Evolutionary conservation across 2,797 vertebrate species (phyloP).

Genomic region (Xenops minutus): DNA sequence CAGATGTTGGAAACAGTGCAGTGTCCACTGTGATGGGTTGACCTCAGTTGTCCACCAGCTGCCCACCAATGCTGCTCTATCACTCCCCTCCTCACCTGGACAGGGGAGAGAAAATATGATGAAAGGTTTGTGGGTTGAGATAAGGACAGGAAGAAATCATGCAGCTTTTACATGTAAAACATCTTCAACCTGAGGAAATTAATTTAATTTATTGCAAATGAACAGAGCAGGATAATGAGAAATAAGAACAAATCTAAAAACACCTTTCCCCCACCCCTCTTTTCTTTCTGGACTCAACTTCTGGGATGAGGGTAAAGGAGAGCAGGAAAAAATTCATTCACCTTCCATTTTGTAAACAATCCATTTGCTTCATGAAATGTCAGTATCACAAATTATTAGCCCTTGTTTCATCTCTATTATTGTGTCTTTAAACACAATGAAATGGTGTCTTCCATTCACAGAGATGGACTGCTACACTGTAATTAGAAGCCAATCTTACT

Average conservation of each 20-base stretch:
- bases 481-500: constrained; percentile 14
- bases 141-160: not conserved
- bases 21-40: not conserved
- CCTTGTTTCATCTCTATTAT: not conserved
- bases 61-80: not conserved
- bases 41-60: not conserved
- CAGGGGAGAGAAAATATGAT: not conserved
- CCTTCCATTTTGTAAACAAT: not conserved
- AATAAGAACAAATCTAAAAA: not conserved
- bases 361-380: not conserved
- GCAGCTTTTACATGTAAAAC: not conserved
- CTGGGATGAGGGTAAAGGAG: accelerated
- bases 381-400: not conserved
- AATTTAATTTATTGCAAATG: not conserved
- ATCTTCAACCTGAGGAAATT: not conserved
- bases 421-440: not conserved
- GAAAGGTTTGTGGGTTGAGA: accelerated
- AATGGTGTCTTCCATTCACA: not conserved
- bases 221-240: not conserved
- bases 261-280: not conserved
- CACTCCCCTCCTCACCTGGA: not conserved
- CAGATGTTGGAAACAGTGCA: accelerated
- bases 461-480: not conserved
- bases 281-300: not conserved
- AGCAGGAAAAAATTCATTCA: not conserved